Base-by-base conservation (phyloP, 2,797 vertebrate genomes). In the Coluber constrictor region DNA sequence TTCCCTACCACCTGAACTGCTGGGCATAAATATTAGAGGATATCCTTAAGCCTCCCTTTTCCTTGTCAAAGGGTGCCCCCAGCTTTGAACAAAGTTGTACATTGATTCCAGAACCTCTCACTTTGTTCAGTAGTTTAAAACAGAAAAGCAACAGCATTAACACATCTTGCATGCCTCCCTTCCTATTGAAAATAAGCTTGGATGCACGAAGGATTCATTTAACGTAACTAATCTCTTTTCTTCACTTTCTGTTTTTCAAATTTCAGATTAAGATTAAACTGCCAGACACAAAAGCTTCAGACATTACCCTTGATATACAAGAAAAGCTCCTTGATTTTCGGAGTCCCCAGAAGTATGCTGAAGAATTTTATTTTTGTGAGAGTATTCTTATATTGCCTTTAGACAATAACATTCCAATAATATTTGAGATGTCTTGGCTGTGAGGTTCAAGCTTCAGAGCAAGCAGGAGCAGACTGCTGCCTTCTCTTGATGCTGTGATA, bases 281-380 rank as follows among this genome's bases (percentile, higher is more conserved):
- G 5, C 98, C 98, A 25, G 97, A 98, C 92, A 99, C 98, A 2
- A 98, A 98, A 95, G 93, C 96, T 91, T 97, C 98, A 87, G 99
- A 99, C 57, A 97, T 99, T 94, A 86, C 97, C 9, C 96, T 99
- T 91, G 98, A 99, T 95, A 96, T 99, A 47, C 98, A 98, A 93
- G 98, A 99, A 93, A 98, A 93, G 37, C 97, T 98, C 95, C 97
- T 99, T 94, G 98, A 99, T 96, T 98, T 99, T 47, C 98, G 98
- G 91, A 99, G 98, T 56, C 98, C 98, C 15, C 97, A 98, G 96
- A 98, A 98, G 99, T 99, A 98, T 98, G 98, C 97, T 37, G 91
- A 95, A 90, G 27, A 11, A 54, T 83, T 83, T 51, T 47, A 83
- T 47, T 47, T 83, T 83, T 47, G 79, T 47, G 79, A 25, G 79